phyloP scores from a whole-genome alignment of 2,797 vertebrate genomes.

The Gallinago nigripennis region DNA sequence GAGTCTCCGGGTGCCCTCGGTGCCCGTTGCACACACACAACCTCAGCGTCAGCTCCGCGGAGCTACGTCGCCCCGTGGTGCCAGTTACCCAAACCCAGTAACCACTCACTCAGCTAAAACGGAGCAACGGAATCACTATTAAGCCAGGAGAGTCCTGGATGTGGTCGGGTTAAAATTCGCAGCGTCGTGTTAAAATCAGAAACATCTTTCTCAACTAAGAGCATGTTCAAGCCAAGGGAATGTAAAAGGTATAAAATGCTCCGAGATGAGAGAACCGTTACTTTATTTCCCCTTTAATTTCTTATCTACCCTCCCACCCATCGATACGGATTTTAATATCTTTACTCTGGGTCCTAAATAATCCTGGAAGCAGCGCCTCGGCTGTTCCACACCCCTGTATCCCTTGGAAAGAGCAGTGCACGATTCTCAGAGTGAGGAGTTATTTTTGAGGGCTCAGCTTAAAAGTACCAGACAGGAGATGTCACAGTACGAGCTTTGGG shows the following conservation, averaged over 20 bases:
- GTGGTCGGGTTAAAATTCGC: neutral
- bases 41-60: rapidly evolving
- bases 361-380: neutral
- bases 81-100: too few relatives aligned
- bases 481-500: neutral
- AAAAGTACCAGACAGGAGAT: neutral
- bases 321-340: neutral
- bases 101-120: rapidly evolving
- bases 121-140: rapidly evolving
- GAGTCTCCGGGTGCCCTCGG: neutral
- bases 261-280: neutral
- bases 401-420: neutral
- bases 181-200: neutral
- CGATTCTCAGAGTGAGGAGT: neutral
- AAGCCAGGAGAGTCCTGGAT: neutral
- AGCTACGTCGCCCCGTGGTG: neutral
- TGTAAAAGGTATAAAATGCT: neutral
- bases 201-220: neutral
- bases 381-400: neutral
- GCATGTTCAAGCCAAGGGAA: neutral
- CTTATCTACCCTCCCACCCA: neutral
- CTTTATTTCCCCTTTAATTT: neutral
- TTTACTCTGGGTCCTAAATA: neutral
- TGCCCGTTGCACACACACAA: neutral
- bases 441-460: neutral